Evolutionary conservation across 2,113 vertebrate genomes (phyloP).

Genomic region (Ursus arctos): DNA sequence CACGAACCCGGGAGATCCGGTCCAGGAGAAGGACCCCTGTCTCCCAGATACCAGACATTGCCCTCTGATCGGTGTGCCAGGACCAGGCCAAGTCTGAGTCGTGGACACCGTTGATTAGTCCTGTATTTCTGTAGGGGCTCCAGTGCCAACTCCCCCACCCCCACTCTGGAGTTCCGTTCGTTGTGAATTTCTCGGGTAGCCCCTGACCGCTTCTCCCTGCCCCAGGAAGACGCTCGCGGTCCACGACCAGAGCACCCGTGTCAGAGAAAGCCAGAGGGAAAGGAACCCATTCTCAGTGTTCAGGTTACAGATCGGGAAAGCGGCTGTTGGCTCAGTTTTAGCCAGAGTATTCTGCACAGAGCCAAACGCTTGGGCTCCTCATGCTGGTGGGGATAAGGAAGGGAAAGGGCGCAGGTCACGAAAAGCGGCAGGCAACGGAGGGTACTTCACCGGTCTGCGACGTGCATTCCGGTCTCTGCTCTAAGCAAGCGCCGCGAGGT

Average conservation of each 20-base stretch:
- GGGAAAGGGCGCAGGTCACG: neutral
- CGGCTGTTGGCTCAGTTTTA: neutral
- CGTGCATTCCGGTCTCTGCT: neutral
- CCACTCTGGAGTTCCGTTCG: neutral
- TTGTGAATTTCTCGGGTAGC: neutral
- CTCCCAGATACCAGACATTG: neutral
- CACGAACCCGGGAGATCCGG: neutral
- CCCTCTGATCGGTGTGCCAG: neutral
- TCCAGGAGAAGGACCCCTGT: neutral
- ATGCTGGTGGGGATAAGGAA: neutral
- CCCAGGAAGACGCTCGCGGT: neutral
- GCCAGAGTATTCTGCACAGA: neutral
- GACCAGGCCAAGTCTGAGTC: neutral
- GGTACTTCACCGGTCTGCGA: fast-evolving
- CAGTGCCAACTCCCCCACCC: neutral
- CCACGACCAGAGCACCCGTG: neutral
- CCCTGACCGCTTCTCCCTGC: neutral
- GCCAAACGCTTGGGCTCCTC: neutral
- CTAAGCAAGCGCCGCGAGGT: neutral
- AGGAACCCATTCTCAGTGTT: neutral
- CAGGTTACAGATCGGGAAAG: conserved; percentile 20
- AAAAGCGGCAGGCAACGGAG: neutral
- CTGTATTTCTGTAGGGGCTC: neutral
- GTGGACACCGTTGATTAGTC: neutral
- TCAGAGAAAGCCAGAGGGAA: neutral